Conservation (phyloP, 2,888 invertebrate genomes). For the Lissocephala sabroskyi region DNA sequence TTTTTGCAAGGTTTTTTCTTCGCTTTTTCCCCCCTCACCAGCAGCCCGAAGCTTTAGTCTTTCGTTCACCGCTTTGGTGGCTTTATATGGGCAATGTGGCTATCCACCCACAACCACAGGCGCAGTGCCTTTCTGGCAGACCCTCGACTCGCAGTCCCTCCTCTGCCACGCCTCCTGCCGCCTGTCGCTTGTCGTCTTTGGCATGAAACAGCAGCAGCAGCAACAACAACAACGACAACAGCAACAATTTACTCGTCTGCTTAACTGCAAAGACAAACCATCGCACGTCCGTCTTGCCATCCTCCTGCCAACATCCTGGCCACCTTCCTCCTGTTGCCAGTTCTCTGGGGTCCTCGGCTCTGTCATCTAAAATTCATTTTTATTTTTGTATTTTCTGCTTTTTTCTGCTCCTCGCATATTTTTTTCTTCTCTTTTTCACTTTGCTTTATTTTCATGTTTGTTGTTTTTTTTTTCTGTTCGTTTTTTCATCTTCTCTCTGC, state of each 20-base stretch:
- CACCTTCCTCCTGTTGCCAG: not conserved
- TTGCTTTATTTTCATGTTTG: constrained; percentile 46
- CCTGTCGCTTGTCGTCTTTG: constrained; percentile 32
- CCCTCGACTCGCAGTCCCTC: too few species aligned
- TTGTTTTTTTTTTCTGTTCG: constrained; percentile 33
- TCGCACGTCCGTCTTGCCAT: constrained; percentile 10
- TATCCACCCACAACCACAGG: constrained; percentile 32
- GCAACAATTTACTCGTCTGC: constrained; percentile 64
- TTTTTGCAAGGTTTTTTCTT: constrained; percentile 40
- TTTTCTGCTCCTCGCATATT: constrained; percentile 12
- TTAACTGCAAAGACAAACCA: constrained; percentile 67
- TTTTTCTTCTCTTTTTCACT: constrained; percentile 26
- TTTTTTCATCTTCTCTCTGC: constrained; percentile 33
- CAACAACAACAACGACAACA: constrained; percentile 52
- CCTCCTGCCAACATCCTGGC: not conserved
- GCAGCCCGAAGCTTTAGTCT: too few species aligned
- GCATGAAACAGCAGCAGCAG: constrained; percentile 34
- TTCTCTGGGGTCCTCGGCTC: constrained; percentile 19
- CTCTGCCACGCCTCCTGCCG: constrained; percentile 21
- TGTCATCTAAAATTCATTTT: constrained; percentile 68
- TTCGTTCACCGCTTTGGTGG: constrained; percentile 4
- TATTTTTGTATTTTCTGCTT: constrained; percentile 55
- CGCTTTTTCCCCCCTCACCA: constrained; percentile 17
- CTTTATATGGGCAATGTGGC: constrained; percentile 25
- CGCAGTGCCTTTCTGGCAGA: constrained; percentile 31